phyloP scores from a whole-genome alignment of 2,888 invertebrate species.

The Rotaria sp. region DNA sequence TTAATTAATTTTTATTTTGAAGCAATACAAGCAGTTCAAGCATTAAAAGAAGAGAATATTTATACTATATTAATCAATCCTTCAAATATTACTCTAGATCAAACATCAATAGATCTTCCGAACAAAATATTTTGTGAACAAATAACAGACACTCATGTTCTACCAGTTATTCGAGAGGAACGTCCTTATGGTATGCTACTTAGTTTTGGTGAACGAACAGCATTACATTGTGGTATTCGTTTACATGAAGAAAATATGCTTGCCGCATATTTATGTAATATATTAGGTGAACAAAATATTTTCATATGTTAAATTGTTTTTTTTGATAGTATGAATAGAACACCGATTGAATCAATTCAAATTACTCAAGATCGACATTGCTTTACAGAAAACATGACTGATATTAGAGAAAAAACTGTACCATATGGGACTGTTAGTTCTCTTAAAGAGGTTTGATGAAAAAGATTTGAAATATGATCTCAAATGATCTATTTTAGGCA shows the following conservation, averaged over 20 bases:
- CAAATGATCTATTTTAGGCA: slow-evolving; percentile 60
- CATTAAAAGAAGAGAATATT: slow-evolving; percentile 83
- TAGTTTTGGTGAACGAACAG: slow-evolving; percentile 97
- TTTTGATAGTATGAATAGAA: slow-evolving; percentile 59
- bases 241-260: slow-evolving; percentile 75
- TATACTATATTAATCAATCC: slow-evolving; percentile 93
- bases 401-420: slow-evolving; percentile 81
- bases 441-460: slow-evolving; percentile 65
- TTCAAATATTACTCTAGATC: slow-evolving; percentile 98
- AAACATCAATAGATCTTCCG: slow-evolving; percentile 85
- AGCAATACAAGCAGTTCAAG: slow-evolving; percentile 69
- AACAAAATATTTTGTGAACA: slow-evolving; percentile 97
- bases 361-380: slow-evolving; percentile 91
- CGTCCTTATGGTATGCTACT: slow-evolving; percentile 89
- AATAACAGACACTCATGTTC: slow-evolving; percentile 84
- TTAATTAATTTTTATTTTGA: not conserved
- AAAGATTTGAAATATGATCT: not conserved
- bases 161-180: slow-evolving; percentile 83
- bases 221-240: slow-evolving; percentile 90
- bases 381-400: slow-evolving; percentile 79
- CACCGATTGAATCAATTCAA: slow-evolving; percentile 87
- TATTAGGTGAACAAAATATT: slow-evolving; percentile 59
- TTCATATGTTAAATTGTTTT: not conserved
- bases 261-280: slow-evolving; percentile 74
- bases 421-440: slow-evolving; percentile 86